Conservation (phyloP, 2,797 vertebrate genomes). For the Oryzias sinensis region DNA sequence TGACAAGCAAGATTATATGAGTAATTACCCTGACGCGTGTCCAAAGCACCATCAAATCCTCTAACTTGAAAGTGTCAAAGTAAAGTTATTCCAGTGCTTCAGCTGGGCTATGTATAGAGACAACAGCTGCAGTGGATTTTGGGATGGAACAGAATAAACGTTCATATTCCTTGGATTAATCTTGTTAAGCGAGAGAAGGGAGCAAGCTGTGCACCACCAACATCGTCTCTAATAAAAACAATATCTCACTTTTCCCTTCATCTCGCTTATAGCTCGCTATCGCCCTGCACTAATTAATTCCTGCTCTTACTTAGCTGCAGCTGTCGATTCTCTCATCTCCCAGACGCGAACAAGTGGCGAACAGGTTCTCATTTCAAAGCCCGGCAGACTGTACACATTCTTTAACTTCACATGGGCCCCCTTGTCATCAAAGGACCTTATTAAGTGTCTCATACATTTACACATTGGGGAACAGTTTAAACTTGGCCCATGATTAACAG, state of each 20-base stretch:
- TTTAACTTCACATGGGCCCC: constrained; percentile 63
- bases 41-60: constrained; percentile 61
- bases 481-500: constrained; percentile 75
- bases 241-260: constrained; percentile 77
- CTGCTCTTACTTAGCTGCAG: constrained; percentile 71
- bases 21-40: constrained; percentile 52
- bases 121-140: constrained; percentile 78
- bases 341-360: constrained; percentile 77
- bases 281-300: constrained; percentile 74
- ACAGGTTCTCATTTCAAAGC: constrained; percentile 82
- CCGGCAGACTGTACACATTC: constrained; percentile 69
- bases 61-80: constrained; percentile 70
- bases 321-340: constrained; percentile 75
- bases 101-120: constrained; percentile 62
- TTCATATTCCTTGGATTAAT: constrained; percentile 71
- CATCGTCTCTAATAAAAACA: constrained; percentile 80
- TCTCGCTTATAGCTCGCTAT: constrained; percentile 57
- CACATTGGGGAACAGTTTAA: constrained; percentile 79
- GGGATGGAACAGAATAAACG: constrained; percentile 58
- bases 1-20: constrained; percentile 51
- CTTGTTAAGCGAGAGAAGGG: constrained; percentile 55
- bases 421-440: constrained; percentile 78
- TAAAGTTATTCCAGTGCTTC: constrained; percentile 71
- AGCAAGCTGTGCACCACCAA: constrained; percentile 75
- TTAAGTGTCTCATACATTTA: constrained; percentile 80